Base-by-base conservation (phyloP, 2,888 invertebrate genomes). In the Rhingia rostrata region DNA sequence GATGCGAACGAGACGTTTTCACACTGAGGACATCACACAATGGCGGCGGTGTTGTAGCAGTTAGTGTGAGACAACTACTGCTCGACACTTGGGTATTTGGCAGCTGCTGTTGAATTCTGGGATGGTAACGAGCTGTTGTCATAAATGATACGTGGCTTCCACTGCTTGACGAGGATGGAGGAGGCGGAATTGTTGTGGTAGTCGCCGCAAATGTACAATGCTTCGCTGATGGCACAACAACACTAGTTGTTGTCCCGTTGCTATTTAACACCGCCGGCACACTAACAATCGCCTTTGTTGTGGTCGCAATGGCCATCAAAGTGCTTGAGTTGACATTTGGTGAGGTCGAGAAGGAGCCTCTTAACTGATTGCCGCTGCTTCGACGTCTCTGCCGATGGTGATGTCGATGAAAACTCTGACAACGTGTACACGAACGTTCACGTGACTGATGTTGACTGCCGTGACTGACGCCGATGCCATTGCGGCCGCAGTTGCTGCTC, bases 361-460 rank as follows among this genome's bases (percentile, higher is more conserved):
- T 86, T 60, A 87, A 67, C 43, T 88, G 88, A 87, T 87, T 88
- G 12, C 88, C 88, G 4, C 90, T 90, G 80, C 90, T 90, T 87
- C 90, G 89, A 43, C 90, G 88, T 12, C 90, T 83, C 75, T 90
- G 88, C 3, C 90, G 90, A 87, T 91, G 90, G 61, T 91, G 89
- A 87, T 91, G 91, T 10, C 91, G 88, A 83, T 91, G 91, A 66
- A 91, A 90, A 86, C 91, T 91, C 86, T 91, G 91, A 84, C 91
- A 91, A 22, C 91, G 88, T 4, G 90, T 90, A 83, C 91, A 91
- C 37, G 88, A 88, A 41, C 89, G 88, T 61, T 89, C 87, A 4
- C 86, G 87, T 35, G 86, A 84, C 10, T 86, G 86, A 61, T 89
- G 87, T 80, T 74, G 87, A 80, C 61, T 87, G 72, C 78, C 35